Conservation (phyloP, 2,113 vertebrate species). For the Nansenia antarctica region DNA sequence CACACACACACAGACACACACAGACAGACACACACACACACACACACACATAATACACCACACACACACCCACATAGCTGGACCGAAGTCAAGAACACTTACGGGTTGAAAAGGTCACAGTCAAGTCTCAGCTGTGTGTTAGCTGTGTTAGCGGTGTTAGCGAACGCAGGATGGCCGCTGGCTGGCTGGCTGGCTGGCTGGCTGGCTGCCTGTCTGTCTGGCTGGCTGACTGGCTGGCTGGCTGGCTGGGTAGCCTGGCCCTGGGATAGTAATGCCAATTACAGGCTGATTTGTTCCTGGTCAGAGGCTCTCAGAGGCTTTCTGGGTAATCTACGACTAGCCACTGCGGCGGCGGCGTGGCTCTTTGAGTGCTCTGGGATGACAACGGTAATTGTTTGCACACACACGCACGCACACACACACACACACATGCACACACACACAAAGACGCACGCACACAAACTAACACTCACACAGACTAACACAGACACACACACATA, state of each 20-base stretch:
- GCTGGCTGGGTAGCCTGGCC: too few species aligned
- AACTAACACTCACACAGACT: neutral
- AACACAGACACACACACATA: neutral
- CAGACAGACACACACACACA: too few species aligned
- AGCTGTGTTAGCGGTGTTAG: too few species aligned
- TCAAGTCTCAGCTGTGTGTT: too few species aligned
- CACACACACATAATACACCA: too few species aligned
- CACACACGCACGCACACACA: neutral
- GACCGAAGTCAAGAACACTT: neutral
- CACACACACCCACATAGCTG: neutral
- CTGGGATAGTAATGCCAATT: neutral
- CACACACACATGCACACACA: too few species aligned
- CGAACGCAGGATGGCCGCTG: too few species aligned
- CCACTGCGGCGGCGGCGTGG: neutral
- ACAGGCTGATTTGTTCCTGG: neutral
- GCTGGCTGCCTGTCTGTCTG: too few species aligned
- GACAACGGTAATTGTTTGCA: slow-evolving; percentile 3
- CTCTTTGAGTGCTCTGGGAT: neutral
- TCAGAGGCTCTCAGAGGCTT: neutral
- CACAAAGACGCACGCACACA: too few species aligned
- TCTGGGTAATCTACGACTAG: neutral
- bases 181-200: neutral
- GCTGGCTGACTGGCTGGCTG: neutral
- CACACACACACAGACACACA: too few species aligned
- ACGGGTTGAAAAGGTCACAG: neutral